Percentiles rank a stretch among this genome's conserved stretches.
Evolutionary conservation across 2,888 invertebrate species (phyloP).

Genomic region (Dynastes grantii): DNA sequence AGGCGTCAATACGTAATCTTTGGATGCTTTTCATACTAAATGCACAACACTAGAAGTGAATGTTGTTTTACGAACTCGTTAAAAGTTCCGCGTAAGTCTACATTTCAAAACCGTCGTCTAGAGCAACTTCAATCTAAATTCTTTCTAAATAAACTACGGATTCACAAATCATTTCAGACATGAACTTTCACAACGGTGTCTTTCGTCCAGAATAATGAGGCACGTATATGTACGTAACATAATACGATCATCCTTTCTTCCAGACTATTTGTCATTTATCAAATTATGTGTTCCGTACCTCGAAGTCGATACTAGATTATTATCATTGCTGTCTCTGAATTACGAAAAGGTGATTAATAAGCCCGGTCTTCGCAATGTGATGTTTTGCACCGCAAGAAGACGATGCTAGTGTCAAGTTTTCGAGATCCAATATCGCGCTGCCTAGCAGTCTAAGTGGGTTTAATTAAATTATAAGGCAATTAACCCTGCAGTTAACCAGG

Average conservation of each 20-base stretch:
- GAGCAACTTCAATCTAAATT: too few relatives aligned
- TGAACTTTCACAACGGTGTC: too few relatives aligned
- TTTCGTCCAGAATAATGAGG: too few relatives aligned
- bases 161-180: too few relatives aligned
- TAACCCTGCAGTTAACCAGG: slow-evolving; percentile 1
- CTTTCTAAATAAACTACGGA: too few relatives aligned
- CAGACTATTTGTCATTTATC: background rate
- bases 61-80: too few relatives aligned
- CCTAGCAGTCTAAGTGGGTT: background rate
- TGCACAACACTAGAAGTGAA: too few relatives aligned
- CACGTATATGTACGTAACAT: too few relatives aligned
- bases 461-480: background rate
- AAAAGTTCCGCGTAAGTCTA: too few relatives aligned
- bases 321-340: background rate
- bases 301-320: slow-evolving; percentile 1
- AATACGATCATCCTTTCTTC: background rate
- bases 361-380: background rate
- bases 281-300: background rate
- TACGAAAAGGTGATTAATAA: background rate
- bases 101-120: too few relatives aligned
- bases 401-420: background rate
- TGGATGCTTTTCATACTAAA: too few relatives aligned
- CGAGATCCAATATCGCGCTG: background rate
- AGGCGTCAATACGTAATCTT: too few relatives aligned
- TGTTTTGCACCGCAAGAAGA: background rate